Evolutionary conservation across 1,140 invertebrate species (phyloP).

Genomic region (Adoxophyes honmai): DNA sequence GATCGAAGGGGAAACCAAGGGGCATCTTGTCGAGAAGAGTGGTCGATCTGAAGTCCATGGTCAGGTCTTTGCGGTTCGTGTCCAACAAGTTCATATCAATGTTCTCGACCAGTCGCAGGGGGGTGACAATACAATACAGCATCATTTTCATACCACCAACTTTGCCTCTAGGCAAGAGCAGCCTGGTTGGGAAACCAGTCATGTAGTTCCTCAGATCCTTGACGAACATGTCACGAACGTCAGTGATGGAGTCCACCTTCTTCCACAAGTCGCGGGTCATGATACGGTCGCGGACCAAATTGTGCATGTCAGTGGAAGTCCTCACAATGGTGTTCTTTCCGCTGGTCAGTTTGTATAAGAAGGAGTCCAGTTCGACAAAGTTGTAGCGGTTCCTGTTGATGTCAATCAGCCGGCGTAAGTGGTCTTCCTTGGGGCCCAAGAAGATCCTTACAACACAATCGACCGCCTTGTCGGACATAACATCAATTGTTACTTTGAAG

Average conservation of each 20-base stretch:
- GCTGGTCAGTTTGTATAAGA: constrained; percentile 72
- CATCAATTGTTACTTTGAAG: constrained; percentile 80
- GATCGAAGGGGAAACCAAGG: constrained; percentile 84
- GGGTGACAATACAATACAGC: constrained; percentile 79
- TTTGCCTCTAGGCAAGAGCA: constrained; percentile 80
- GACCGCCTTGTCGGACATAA: constrained; percentile 76
- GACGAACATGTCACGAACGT: constrained; percentile 37
- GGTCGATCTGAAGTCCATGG: constrained; percentile 54
- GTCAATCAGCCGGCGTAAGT: constrained; percentile 68
- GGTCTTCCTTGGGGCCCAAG: constrained; percentile 83
- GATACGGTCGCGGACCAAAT: constrained; percentile 65
- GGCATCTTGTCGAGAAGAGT: constrained; percentile 77
- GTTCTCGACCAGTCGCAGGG: constrained; percentile 56
- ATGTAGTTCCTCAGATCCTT: constrained; percentile 59
- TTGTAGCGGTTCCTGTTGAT: constrained; percentile 74
- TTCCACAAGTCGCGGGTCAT: constrained; percentile 67
- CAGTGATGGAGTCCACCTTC: constrained; percentile 51
- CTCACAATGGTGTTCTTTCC: constrained; percentile 79
- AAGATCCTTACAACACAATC: constrained; percentile 81
- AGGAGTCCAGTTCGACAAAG: constrained; percentile 79
- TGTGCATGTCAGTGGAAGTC: constrained; percentile 74
- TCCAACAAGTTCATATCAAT: constrained; percentile 48
- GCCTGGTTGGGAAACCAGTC: constrained; percentile 79
- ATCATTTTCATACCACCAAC: constrained; percentile 79
- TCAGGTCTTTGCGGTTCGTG: constrained; percentile 44